Base-by-base conservation (phyloP, 2,888 invertebrate species). In the Amblyjoppa fuscipennis region DNA sequence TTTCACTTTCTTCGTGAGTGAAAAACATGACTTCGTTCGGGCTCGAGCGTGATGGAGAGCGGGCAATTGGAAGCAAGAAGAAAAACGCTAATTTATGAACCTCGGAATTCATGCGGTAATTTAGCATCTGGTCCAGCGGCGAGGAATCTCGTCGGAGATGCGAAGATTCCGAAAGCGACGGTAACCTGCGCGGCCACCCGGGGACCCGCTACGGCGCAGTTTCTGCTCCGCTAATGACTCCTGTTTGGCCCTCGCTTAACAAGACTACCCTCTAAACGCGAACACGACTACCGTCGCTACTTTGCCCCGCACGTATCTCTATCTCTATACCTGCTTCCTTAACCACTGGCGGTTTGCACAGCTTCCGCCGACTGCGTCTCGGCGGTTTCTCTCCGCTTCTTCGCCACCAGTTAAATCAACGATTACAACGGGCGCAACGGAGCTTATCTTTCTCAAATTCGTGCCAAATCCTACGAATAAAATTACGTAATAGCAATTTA, bases 181-280 rank as follows among this genome's bases (percentile, higher is more conserved):
- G 83, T 34, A 76, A 84, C 56, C 66, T 71, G 73, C 16, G 70
- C 53, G 79, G 79, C 82, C 76, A 83, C 84, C 87, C 78, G 75
- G 75, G 81, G 84, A 84, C 77, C 79, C 70, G 80, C 81, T 59
- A 74, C 41, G 74, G 82, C 83, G 89, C 91, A 91, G 92, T 91
- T 91, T 88, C 89, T 78, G 77, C 74, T 70, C 74, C 74, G 89
- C 89, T 92, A 92, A 92, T 92, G 92, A 92, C 91, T 92, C 81
- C 91, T 91, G 92, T 92, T 64, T 91, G 91, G 88, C 91, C 91
- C 88, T 89, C 90, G 90, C 91, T 92, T 91, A 91, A 91, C 91
- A 90, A 90, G 92, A 91, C 91, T 90, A 90, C 90, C 90, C 91
- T 90, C 90, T 89, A 91, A 92, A 91, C 90, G 89, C 88, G 81